Conservation (phyloP, 2,888 invertebrate species). For the Phasia obesa region DNA sequence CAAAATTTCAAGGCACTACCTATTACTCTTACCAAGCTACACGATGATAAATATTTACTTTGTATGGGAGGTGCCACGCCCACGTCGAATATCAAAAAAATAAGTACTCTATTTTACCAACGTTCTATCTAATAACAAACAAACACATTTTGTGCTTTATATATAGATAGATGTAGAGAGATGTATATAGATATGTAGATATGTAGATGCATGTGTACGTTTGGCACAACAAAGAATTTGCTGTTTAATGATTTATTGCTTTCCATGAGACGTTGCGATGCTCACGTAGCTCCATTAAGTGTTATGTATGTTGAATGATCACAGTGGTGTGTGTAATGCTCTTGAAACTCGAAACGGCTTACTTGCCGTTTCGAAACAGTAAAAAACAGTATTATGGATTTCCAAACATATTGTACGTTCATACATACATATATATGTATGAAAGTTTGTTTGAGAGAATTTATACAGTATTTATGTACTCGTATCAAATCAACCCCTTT, state of each 20-base stretch:
- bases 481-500: constrained; percentile 3
- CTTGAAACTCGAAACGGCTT: constrained; percentile 42
- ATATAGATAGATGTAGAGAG: no score
- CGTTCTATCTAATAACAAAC: no score
- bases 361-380: no score
- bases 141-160: no score
- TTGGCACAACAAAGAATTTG: background rate
- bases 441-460: background rate
- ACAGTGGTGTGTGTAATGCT: constrained; percentile 7
- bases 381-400: no score
- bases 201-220: background rate
- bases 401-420: background rate
- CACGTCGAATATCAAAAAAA: no score
- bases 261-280: constrained; percentile 50
- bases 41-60: no score
- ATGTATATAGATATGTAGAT: no score
- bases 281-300: constrained; percentile 61
- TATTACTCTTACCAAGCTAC: no score
- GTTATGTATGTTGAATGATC: background rate
- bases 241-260: constrained; percentile 13
- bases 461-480: background rate
- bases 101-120: no score
- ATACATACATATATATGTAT: background rate
- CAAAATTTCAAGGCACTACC: no score
- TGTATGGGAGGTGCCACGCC: no score